Evolutionary conservation across 2,797 vertebrate genomes (phyloP), one percentile per base, ranked within the genome.

Genomic region (Hipposideros larvatus): DNA sequence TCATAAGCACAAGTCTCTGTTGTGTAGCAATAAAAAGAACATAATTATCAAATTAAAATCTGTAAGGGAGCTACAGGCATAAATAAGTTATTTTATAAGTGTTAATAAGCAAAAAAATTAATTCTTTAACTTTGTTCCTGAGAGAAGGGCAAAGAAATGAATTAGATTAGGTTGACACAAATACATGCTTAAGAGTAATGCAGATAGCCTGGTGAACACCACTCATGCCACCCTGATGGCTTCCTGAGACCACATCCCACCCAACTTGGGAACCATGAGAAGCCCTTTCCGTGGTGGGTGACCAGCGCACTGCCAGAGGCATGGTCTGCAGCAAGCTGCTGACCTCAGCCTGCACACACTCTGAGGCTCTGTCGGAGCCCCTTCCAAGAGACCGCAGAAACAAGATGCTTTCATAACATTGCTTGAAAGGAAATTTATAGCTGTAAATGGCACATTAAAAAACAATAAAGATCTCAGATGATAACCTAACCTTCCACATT

Each of bases 1-100:
- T 7, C 26, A 34, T 43, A 82, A 51, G 1, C 51, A 21, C 7
- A 71, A n/a, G 5, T n/a, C 24, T 70, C 37, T 79, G 51, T 26
- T 21, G 63, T 41, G 21, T 16, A 59, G 21, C 18, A 90, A 63
- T 51, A 5, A 26, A 57, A 90, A 15, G 48, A 87, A 28, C 7
- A 24, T 28, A 48, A 88, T 43, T 80, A 79, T 37, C 59, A 66
- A 66, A 73, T 22, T 57, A 92, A 92, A 83, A 68, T 83, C 15
- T 78, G 0, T 4, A 78, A 87, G 31, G 37, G 31, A 90, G 24
- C 15, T 74, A 10, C 26, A 91, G 68, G 55, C 19, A 37, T 53
- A 80, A 92, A 48, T 73, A 82, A n/a, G 8, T 79, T 61, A 78
- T 88, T 95, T 91, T 86, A 85, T 11, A 93, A 88, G 86, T 77